phyloP scores from a whole-genome alignment of 2,113 vertebrate species.

The Varanus komodoensis region DNA sequence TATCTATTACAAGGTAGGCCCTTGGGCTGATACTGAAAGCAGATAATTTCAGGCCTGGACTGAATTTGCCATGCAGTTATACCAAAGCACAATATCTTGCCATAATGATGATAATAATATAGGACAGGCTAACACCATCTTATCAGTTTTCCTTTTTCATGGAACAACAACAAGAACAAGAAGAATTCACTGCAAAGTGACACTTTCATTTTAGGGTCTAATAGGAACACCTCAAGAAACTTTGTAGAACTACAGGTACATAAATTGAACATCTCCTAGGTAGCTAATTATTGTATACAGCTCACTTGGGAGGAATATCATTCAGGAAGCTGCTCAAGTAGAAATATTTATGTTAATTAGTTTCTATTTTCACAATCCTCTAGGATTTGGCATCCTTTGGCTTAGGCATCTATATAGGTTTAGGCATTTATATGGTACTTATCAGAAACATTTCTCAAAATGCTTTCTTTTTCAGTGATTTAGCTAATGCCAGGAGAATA shows the following conservation, averaged over 20 bases:
- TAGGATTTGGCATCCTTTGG: slow-evolving; percentile 14
- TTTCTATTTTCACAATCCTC: slow-evolving; percentile 45
- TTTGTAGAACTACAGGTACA: slow-evolving; percentile 41
- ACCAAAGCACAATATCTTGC: neutral
- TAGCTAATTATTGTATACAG: slow-evolving; percentile 53
- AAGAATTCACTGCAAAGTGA: neutral
- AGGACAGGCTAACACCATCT: neutral
- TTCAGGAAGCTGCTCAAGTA: slow-evolving; percentile 21
- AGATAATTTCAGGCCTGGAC: neutral
- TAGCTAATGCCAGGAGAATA: neutral
- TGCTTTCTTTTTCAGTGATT: neutral
- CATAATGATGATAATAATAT: neutral
- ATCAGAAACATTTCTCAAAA: slow-evolving; percentile 19
- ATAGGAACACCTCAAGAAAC: neutral
- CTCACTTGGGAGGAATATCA: slow-evolving; percentile 25
- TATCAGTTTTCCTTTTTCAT: neutral
- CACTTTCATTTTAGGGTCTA: neutral
- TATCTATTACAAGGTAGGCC: neutral
- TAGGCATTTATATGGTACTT: slow-evolving; percentile 20
- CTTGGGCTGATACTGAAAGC: neutral
- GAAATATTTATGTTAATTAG: slow-evolving; percentile 29
- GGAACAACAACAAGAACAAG: neutral
- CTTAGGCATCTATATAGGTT: slow-evolving; percentile 5
- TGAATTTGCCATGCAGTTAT: slow-evolving; percentile 2
- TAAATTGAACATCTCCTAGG: slow-evolving; percentile 28